Conservation (phyloP, 1,140 invertebrate genomes). For the Tyrophagus putrescentiae region DNA sequence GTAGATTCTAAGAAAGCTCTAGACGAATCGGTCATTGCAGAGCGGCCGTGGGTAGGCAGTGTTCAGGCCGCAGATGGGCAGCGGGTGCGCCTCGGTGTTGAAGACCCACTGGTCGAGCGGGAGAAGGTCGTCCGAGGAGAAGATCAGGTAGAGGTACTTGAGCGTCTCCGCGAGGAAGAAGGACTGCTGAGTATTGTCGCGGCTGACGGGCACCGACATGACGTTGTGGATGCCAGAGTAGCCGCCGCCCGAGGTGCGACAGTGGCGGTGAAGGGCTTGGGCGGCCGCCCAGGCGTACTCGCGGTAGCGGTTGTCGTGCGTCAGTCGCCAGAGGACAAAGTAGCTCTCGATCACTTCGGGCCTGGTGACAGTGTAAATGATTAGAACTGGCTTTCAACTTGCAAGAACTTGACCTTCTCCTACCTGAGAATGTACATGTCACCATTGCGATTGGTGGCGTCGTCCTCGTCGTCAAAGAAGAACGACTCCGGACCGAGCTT, state of each 20-base stretch:
- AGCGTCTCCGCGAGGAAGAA: conserved; percentile 98
- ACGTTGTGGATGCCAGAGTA: conserved; percentile 89
- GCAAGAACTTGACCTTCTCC: neutral
- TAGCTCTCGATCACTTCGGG: conserved; percentile 96
- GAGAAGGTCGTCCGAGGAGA: conserved; percentile 79
- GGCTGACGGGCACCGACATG: conserved; percentile 62
- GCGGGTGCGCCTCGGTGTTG: conserved; percentile 93
- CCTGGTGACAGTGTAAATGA: conserved; percentile 58
- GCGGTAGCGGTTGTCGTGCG: conserved; percentile 85
- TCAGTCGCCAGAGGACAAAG: conserved; percentile 88
- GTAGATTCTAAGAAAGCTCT: too few relatives aligned
- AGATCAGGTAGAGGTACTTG: conserved; percentile 95
- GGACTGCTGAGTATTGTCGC: conserved; percentile 91
- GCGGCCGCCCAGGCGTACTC: conserved; percentile 97
- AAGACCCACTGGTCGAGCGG: conserved; percentile 93
- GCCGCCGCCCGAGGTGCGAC: conserved; percentile 64
- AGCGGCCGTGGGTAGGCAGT: conserved; percentile 9
- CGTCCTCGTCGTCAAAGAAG: conserved; percentile 63
- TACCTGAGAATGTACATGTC: conserved; percentile 55
- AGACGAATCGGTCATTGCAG: too few relatives aligned
- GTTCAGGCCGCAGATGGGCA: conserved; percentile 51
- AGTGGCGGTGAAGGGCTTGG: conserved; percentile 82
- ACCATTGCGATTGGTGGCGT: conserved; percentile 73
- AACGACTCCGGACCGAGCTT: conserved; percentile 85
- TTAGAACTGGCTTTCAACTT: neutral